These are phyloP conservation scores for Lucifuga dentata DNA, from an alignment of 2,113 vertebrate genomes.

Conservation along the genomic window DNA sequence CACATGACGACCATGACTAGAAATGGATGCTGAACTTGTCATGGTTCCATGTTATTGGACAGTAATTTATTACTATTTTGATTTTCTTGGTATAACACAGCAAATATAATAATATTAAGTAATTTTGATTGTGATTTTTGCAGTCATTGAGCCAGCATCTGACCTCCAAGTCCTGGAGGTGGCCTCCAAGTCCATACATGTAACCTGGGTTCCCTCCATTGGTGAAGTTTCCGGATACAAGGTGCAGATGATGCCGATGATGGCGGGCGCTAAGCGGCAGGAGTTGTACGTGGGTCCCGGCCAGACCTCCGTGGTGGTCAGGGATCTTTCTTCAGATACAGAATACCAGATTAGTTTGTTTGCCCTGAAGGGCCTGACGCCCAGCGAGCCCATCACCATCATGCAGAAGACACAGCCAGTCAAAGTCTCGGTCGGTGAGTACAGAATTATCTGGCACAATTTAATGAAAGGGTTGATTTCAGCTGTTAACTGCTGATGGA, in stretches of 20 bases:
- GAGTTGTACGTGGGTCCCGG: constrained; percentile 87
- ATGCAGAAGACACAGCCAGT: constrained; percentile 92
- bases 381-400: constrained; percentile 86
- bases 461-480: no score
- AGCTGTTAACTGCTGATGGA: no score
- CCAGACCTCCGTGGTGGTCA: constrained; percentile 85
- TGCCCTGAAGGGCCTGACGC: constrained; percentile 88
- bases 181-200: constrained; percentile 90
- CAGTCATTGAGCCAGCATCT: constrained; percentile 92
- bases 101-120: no score
- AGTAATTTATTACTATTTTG: no score
- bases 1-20: no score
- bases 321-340: constrained; percentile 90
- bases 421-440: constrained; percentile 92
- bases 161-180: constrained; percentile 88
- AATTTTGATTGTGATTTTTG: constrained; percentile 49
- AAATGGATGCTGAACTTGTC: no score
- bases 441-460: background rate
- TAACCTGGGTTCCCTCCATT: constrained; percentile 88
- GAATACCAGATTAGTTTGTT: constrained; percentile 92
- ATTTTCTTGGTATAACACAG: no score
- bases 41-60: no score
- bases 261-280: constrained; percentile 84
- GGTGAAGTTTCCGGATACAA: constrained; percentile 91
- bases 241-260: constrained; percentile 91